These are phyloP conservation scores for Indri indri DNA, from an alignment of 2,113 vertebrate species.

Conservation along the genomic window DNA sequence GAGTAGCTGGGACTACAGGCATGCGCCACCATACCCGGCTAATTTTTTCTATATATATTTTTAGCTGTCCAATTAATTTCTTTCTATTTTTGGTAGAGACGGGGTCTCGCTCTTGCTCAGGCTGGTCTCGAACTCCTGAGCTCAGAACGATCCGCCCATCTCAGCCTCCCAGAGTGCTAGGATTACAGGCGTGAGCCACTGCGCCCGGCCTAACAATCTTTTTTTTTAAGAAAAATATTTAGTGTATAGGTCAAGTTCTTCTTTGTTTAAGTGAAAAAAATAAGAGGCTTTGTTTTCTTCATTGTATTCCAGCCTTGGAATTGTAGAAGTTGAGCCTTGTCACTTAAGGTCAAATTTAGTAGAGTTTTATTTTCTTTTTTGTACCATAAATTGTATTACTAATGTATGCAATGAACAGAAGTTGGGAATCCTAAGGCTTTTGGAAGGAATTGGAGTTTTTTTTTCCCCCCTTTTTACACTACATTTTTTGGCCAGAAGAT, in stretches of 20 bases:
- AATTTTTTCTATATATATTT: no score
- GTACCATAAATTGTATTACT: not conserved
- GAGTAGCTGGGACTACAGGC: no score
- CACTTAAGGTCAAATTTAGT: not conserved
- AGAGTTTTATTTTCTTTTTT: not conserved
- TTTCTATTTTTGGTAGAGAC: no score
- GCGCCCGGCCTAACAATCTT: not conserved
- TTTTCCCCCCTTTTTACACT: not conserved
- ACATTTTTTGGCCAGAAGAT: not conserved
- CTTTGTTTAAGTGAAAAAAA: not conserved
- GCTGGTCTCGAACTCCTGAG: no score
- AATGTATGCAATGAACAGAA: not conserved
- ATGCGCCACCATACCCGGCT: no score
- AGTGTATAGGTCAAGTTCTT: constrained; percentile 12
- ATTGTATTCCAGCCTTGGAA: not conserved
- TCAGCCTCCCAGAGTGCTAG: no score
- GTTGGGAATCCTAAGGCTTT: not conserved
- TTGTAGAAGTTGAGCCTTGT: not conserved
- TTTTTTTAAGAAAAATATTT: not conserved
- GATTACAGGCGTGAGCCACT: no score
- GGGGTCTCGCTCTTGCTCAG: no score
- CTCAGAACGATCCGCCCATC: no score
- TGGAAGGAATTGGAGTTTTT: not conserved
- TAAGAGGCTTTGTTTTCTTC: not conserved
- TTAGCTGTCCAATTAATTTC: no score